Base-by-base conservation (phyloP, 2,888 invertebrate genomes). In the Aspidiotus rigidus region DNA sequence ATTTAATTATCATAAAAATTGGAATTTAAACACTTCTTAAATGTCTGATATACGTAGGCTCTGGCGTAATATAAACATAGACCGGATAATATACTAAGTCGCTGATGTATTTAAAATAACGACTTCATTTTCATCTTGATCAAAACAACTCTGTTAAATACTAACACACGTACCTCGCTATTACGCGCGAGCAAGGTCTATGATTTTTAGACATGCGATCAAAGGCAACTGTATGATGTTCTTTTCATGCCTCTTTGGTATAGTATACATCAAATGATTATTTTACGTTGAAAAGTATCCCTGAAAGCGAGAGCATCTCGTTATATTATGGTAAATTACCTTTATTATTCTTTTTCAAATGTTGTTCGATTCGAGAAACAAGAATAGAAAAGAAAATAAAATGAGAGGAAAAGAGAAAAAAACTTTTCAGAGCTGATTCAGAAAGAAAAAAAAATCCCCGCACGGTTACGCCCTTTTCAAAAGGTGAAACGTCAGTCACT, bases 231-330 rank as follows among this genome's bases (percentile, higher is more conserved):
- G 5, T 28, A 57, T 66, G 66, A 66, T 66, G 66, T 59, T 66
- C 66, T 66, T 66, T 66, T 66, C 59, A 66, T 66, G 66, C 59
- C 57, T 66, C 59, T 66, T 57, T 57, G 44, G 56, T 56, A 66
- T n/a, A n/a, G n/a, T n/a, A 59, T 59, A 59, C 66, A 66, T 66
- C 66, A 66, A 66, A 66, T 66, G 66, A 66, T 66, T 66, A 66
- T 66, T 66, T 66, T 59, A 66, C 59, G 66, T 59, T 42, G 64
- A 57, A 66, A 59, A 39, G 44, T 64, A 66, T 44, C 64, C 56
- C 64, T 41, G 55, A 42, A 57, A 56, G 59, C 28, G 41, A 57
- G 16, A 66, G 57, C 66, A 64, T 49, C 59, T 66, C 66, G 59
- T 49, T 49, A 59, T 57, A 59, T 59, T 66, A 66, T 59, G 66